Percentiles rank a stretch among this genome's conserved stretches.
These are phyloP conservation scores for Lordiphosa fenestrarum DNA, from an alignment of 2,888 invertebrate species.

Conservation along the genomic window DNA sequence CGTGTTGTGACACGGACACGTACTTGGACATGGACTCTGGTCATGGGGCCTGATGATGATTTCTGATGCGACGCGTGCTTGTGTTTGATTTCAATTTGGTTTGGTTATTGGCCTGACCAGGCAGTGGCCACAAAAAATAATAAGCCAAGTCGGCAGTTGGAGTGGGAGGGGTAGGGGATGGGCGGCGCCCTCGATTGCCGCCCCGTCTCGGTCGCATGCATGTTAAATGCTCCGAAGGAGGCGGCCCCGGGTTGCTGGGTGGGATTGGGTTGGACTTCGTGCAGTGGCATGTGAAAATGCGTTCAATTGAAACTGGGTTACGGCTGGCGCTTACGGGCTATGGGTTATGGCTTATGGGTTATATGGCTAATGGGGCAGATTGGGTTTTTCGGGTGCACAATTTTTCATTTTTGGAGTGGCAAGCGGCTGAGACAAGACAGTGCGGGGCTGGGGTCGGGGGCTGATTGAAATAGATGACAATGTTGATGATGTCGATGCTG, in stretches of 20 bases:
- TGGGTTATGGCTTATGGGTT: constrained; percentile 7
- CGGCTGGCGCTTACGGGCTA: constrained; percentile 52
- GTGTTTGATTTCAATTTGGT: constrained; percentile 71
- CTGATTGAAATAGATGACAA: constrained; percentile 9
- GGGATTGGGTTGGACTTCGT: constrained; percentile 25
- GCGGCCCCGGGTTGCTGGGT: background rate
- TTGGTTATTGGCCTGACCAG: constrained; percentile 56
- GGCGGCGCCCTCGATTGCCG: background rate
- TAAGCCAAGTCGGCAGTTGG: constrained; percentile 29
- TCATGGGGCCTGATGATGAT: constrained; percentile 25
- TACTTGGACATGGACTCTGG: constrained; percentile 5
- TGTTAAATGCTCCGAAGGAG: constrained; percentile 28
- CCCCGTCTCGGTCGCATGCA: constrained; percentile 22
- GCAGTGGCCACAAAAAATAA: constrained; percentile 41
- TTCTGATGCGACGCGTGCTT: constrained; percentile 29
- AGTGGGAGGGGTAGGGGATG: too few relatives aligned
- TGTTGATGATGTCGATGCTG: constrained; percentile 3
- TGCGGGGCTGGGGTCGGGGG: background rate
- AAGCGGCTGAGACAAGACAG: background rate
- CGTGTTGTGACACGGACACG: constrained; percentile 29
- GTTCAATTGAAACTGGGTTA: constrained; percentile 74
- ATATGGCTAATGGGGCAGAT: constrained; percentile 66
- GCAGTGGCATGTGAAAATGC: constrained; percentile 73
- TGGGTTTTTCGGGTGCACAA: constrained; percentile 27
- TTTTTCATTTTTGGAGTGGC: constrained; percentile 8